A percentile compares a stretch with the other conserved stretches of the same genome.
Conservation (phyloP, 2,888 invertebrate genomes). For the Capitulum mitella region DNA sequence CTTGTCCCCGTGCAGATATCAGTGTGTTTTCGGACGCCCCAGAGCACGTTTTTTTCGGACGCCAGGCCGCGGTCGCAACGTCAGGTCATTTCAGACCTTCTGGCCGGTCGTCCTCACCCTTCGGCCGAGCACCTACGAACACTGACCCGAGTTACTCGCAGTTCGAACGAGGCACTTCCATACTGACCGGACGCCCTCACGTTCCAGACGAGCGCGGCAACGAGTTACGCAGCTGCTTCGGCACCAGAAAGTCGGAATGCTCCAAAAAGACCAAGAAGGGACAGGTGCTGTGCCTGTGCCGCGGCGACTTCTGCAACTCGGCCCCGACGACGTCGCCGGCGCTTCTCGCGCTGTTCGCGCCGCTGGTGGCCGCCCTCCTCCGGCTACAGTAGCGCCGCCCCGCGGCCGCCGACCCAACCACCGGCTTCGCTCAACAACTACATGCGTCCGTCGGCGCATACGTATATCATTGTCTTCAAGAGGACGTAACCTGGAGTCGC, state of each 20-base stretch:
- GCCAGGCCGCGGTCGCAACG: no score
- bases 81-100: no score
- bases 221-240: not conserved
- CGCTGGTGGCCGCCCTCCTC: not conserved
- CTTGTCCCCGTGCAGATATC: no score
- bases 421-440: not conserved
- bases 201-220: conserved; percentile 5
- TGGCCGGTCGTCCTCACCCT: no score
- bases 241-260: not conserved
- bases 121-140: no score
- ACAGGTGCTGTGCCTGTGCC: not conserved
- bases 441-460: not conserved
- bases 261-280: not conserved
- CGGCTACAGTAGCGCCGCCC: conserved; percentile 10
- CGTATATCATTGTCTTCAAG: not conserved
- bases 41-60: no score
- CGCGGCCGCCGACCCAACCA: not conserved
- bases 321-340: not conserved
- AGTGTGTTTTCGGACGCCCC: no score
- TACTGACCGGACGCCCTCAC: no score
- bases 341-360: not conserved
- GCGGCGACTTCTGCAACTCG: not conserved
- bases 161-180: no score
- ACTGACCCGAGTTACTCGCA: no score
- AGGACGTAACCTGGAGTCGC: not conserved